Base-by-base conservation (phyloP, 2,888 invertebrate genomes). In the Pachydiplax longipennis region DNA sequence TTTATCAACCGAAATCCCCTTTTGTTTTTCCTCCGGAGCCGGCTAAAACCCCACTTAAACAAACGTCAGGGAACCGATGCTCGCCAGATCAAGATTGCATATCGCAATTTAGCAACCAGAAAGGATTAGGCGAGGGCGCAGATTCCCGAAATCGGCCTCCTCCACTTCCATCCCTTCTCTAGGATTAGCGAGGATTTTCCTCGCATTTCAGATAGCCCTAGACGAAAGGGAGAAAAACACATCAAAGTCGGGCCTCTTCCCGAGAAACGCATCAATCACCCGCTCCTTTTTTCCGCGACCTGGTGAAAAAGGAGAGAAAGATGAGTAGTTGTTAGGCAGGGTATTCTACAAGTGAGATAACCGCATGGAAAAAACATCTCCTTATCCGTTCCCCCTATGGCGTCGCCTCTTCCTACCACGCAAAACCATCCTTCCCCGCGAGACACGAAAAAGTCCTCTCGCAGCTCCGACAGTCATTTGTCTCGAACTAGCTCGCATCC, bases 401-500 rank as follows among this genome's bases (percentile, higher is more conserved):
- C 83, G 83, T 12, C 35, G 10, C 65, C 35, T 61, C 87, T 53
- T 35, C 61, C 37, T 61, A 83, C 83, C 87, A 53, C 87, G 61
- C 87, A 87, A 87, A 87, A 87, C 87, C 87, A 87, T 87, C 87
- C 37, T 53, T 58, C 58, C 83, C 83, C 83, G 83, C 58, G 83
- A 61, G 83, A 83, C 83, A 83, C 87, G 87, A 87, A 87, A 87
- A 87, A 87, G 87, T 87, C 87, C n/a, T 48, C 61, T n/a, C 37
- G 5, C 15, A 31, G 44, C 83, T 87, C 87, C 87, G 87, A 87
- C 87, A 58, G 87, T 87, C 87, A 87, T 87, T 87, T 87, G 87
- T 87, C 87, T 87, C 87, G 61, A 58, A 87, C 87, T 87, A 87
- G 87, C 87, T 87, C 87, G 87, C 87, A 87, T 87, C 87, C 87